A percentile compares a stretch with the other conserved stretches of the same genome.
Conservation (phyloP, 2,797 vertebrate species). For the Pyrocephalus nanus region DNA sequence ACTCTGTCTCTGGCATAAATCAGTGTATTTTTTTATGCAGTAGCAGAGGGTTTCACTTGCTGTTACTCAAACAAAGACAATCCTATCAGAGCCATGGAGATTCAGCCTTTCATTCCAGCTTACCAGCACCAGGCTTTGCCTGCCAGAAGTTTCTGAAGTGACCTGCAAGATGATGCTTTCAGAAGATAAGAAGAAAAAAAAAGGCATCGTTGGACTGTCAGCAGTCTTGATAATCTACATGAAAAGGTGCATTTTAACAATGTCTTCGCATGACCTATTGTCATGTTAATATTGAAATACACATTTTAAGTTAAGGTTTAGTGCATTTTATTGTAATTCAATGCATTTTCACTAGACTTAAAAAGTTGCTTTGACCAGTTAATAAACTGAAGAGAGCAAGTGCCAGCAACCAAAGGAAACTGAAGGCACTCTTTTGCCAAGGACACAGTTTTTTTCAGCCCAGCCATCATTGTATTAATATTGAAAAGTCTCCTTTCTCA, state of each 20-base stretch:
- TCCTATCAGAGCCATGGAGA: rapidly evolving
- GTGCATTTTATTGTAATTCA: background rate
- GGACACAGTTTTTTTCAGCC: background rate
- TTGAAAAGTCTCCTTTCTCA: background rate
- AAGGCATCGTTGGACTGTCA: rapidly evolving
- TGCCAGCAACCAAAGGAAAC: background rate
- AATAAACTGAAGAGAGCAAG: background rate
- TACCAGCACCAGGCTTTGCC: background rate
- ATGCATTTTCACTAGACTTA: background rate
- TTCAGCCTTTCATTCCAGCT: background rate
- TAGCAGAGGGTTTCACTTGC: background rate
- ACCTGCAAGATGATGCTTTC: background rate
- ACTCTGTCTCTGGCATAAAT: background rate
- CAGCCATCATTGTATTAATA: background rate
- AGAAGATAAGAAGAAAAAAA: background rate
- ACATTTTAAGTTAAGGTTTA: background rate
- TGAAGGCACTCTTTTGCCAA: background rate
- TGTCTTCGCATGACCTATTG: background rate
- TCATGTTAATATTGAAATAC: background rate
- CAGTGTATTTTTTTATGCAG: background rate
- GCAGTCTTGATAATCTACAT: background rate
- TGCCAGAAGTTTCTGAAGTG: background rate
- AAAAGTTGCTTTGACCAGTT: background rate
- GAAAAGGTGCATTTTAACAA: background rate
- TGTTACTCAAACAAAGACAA: background rate